Base-by-base conservation (phyloP, 2,888 invertebrate genomes). In the Phortica magna region DNA sequence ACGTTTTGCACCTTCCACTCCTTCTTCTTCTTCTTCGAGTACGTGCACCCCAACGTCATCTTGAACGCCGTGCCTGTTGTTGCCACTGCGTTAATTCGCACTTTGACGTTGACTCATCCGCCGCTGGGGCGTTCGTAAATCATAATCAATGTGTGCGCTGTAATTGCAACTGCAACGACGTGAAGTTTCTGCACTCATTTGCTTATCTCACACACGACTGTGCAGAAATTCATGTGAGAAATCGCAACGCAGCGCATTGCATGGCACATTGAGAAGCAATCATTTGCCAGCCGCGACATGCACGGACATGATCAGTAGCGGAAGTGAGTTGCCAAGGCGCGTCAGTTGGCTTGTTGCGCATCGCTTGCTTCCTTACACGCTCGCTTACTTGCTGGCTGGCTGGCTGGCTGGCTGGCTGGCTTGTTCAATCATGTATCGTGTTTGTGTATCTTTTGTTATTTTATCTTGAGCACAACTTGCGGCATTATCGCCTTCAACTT, bases 381-480 rank as follows among this genome's bases (percentile, higher is more conserved):
- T 55, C 17, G 7, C 14, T 55, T 12, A 7, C 17, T 55, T 7
- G 17, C 10, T 61, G 19, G 61, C 17, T 61, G n/a, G n/a, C n/a
- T n/a, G n/a, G n/a, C n/a, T n/a, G n/a, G n/a, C n/a, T n/a, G n/a
- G 59, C 59, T 59, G 59, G 9, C 10, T 61, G 19, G 61, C 17
- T 61, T 61, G 19, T 19, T 1, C 22, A 7, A 17, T 61, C 61
- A 7, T 22, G 10, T 22, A 7, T 22, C 77, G 77, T 81, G 70
- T 77, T 75, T 19, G 61, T 78, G 73, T 76, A 80, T 73, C 76
- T 79, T 75, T 59, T 74, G 75, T 76, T 73, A 74, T 83, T 48
- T 70, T 9, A 19, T 53, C 12, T 68, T 43, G 17, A 17, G 19
- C 17, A 19, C 43, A 43, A 12, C 19, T 7, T 22, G 68, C 31